These are phyloP conservation scores for Drosophila littoralis DNA, from an alignment of 1,140 invertebrate genomes.

Conservation along the genomic window DNA sequence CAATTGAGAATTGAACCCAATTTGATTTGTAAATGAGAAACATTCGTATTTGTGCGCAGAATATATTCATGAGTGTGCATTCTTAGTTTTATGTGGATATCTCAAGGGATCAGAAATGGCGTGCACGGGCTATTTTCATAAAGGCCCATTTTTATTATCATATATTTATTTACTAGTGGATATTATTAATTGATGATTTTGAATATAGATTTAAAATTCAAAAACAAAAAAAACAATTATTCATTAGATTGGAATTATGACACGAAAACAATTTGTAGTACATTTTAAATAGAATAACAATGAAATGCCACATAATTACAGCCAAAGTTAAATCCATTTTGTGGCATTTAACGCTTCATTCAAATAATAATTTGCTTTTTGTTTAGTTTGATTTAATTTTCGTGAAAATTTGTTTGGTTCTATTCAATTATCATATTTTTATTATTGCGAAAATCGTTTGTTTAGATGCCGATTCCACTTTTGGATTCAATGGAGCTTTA, in stretches of 20 bases:
- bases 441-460: not conserved
- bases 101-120: too few relatives aligned
- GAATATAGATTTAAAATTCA: too few relatives aligned
- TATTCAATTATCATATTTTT: not conserved
- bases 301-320: constrained; percentile 3
- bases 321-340: constrained; percentile 6
- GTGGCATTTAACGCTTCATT: not conserved
- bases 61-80: not conserved
- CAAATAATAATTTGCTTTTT: constrained; percentile 6
- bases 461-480: not conserved
- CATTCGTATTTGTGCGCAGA: not conserved
- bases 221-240: too few relatives aligned
- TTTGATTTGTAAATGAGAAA: not conserved
- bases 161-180: too few relatives aligned
- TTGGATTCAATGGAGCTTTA: not conserved
- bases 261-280: not conserved
- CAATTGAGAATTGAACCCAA: not conserved
- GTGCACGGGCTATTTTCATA: too few relatives aligned
- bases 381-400: constrained; percentile 9
- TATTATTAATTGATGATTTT: too few relatives aligned
- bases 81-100: too few relatives aligned
- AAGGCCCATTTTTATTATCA: too few relatives aligned
- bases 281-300: not conserved
- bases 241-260: too few relatives aligned
- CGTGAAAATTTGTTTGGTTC: not conserved